Percentiles rank a stretch among this genome's conserved stretches.
Evolutionary conservation across 2,888 invertebrate genomes (phyloP).

Genomic region (Mythimna vitellina): DNA sequence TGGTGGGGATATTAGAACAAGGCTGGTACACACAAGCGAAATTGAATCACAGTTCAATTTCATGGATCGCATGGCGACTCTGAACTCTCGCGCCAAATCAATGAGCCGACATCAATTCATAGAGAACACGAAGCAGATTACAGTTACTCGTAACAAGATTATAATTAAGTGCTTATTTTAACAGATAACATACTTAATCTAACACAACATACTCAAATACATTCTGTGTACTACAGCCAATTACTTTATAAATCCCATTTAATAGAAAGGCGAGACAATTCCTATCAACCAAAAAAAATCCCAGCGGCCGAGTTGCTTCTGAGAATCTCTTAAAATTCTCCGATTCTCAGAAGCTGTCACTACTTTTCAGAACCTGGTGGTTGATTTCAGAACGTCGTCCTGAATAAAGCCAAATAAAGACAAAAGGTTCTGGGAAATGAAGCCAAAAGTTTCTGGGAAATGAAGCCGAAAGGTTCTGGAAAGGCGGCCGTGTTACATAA

Average conservation of each 20-base stretch:
- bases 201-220: neutral
- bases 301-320: neutral
- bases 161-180: slow-evolving; percentile 11
- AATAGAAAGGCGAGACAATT: neutral
- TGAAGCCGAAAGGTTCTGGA: neutral
- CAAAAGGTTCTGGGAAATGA: too few relatives aligned
- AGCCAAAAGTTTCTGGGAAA: neutral
- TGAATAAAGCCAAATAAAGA: too few relatives aligned
- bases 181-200: neutral
- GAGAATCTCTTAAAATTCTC: too few relatives aligned
- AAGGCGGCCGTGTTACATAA: neutral
- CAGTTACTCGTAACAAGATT: slow-evolving; percentile 1
- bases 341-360: too few relatives aligned
- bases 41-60: slow-evolving; percentile 45
- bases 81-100: slow-evolving; percentile 17
- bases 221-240: neutral
- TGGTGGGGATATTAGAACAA: slow-evolving; percentile 11
- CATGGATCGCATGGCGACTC: slow-evolving; percentile 3
- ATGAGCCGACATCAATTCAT: slow-evolving; percentile 1
- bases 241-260: neutral
- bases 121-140: slow-evolving; percentile 18
- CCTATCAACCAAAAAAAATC: neutral
- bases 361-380: too few relatives aligned
- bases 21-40: neutral
- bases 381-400: too few relatives aligned